Base-by-base conservation (phyloP, 2,113 vertebrate species). In the Poeciliopsis retropinna region DNA sequence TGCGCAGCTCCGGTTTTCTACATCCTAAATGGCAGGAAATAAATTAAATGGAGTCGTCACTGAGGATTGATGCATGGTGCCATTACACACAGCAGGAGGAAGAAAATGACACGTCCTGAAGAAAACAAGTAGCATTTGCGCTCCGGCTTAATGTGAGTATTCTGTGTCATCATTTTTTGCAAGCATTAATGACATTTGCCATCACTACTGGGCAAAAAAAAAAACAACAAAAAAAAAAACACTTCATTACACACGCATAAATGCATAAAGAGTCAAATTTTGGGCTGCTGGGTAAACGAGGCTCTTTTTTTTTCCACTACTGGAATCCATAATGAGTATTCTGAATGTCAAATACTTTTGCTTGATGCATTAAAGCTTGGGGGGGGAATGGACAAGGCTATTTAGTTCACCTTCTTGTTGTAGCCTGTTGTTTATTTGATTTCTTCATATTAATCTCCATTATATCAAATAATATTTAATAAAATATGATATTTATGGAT, bases 141-240 rank as follows among this genome's bases (percentile, higher is more conserved):
- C 70, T 78, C 74, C 62, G 81, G 72, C 87, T 87, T 93, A 91
- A 91, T 88, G 88, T 13, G 79, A 87, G 39, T 60, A 79, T 78
- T 83, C 69, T 39, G 63, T 87, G 79, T 83, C 82, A 90, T 90
- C 87, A 86, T 92, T 85, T 37, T 79, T 75, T 68, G 73, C 72
- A 34, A 85, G 71, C 84, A 83, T 87, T 93, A 92, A 92, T 91
- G 92, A 83, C 88, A 87, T 87, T 80, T 81, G 82, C 86, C 79
- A 90, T 92, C 85, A 88, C 84, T 85, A 81, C 70, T 62, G 78
- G 89, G 86, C 82, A 75, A 87, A 37, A 37, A 37, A 37, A 83
- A 83, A 63, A 31, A 60, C 28, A 28, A 66, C 87, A 34, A 34
- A 34, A 34, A 85, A 83, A 63, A 31, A 29, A 29, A 61, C 44